Percentiles rank a stretch among this genome's conserved stretches.
These are phyloP conservation scores for Barnardius zonarius DNA, from an alignment of 2,113 vertebrate species.

Conservation along the genomic window DNA sequence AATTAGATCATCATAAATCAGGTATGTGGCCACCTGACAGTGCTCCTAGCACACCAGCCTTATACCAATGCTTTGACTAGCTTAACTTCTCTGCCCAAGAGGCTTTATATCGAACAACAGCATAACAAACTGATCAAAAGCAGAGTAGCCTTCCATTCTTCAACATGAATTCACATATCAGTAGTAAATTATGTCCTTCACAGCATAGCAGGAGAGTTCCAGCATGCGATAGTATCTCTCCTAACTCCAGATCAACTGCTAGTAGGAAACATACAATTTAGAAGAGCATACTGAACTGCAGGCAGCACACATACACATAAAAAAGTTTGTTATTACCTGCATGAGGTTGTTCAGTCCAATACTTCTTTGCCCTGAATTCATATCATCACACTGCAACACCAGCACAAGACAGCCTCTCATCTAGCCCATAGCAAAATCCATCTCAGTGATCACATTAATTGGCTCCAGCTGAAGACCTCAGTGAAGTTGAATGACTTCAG, in stretches of 20 bases:
- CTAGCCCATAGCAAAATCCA: not conserved
- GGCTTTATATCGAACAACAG: not conserved
- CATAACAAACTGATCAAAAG: not conserved
- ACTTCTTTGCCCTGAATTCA: not conserved
- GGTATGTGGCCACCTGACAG: not conserved
- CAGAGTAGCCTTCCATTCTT: not conserved
- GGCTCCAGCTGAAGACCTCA: not conserved
- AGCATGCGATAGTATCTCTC: not conserved
- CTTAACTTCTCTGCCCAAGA: not conserved
- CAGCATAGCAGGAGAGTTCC: not conserved
- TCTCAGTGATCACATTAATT: not conserved
- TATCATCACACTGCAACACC: not conserved
- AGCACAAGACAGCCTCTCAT: not conserved
- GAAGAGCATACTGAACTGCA: not conserved
- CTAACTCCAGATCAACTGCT: not conserved
- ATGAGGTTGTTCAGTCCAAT: not conserved
- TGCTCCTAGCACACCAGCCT: not conserved
- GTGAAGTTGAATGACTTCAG: not conserved
- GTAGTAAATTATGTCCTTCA: not conserved
- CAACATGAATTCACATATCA: not conserved
- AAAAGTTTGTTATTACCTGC: not conserved
- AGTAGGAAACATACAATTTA: not conserved
- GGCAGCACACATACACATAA: not conserved
- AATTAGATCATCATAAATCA: constrained; percentile 14
- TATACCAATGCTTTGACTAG: not conserved